A percentile compares a stretch with the other conserved stretches of the same genome.
Evolutionary conservation across 2,888 invertebrate species (phyloP).

Genomic region (Drosophila barbarae): DNA sequence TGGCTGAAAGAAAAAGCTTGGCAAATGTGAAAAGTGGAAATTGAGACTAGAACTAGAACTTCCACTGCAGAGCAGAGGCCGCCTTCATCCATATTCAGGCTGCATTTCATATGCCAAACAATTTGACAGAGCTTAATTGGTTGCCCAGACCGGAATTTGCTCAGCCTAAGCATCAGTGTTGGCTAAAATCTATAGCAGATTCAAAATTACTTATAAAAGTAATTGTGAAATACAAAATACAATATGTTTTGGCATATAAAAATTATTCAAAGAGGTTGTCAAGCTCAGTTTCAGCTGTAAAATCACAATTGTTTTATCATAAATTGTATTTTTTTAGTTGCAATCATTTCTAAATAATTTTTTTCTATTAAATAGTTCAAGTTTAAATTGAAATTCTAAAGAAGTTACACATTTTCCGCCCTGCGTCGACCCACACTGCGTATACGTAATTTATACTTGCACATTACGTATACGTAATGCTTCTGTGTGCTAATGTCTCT

Average conservation of each 20-base stretch:
- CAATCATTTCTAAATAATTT: neutral
- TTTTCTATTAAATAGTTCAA: neutral
- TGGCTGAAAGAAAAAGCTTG: too few species aligned
- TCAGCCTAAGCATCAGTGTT: neutral
- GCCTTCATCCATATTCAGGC: slow-evolving; percentile 5
- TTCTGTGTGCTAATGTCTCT: neutral
- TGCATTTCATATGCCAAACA: slow-evolving; percentile 39
- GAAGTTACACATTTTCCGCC: neutral
- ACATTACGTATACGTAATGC: slow-evolving; percentile 1
- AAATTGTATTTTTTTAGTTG: neutral
- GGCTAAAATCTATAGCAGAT: neutral
- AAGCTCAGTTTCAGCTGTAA: too few species aligned
- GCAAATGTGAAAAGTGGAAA: too few species aligned
- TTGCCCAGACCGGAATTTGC: slow-evolving; percentile 17
- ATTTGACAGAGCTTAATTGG: slow-evolving; percentile 53
- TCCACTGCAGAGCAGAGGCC: neutral
- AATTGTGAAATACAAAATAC: too few species aligned
- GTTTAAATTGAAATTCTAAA: too few species aligned
- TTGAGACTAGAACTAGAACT: neutral
- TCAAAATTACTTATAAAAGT: neutral
- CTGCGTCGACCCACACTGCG: neutral
- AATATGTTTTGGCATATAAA: too few species aligned
- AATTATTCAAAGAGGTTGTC: too few species aligned
- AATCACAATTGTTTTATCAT: too few species aligned
- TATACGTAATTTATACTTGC: neutral